Evolutionary conservation across 2,113 vertebrate species (phyloP).

Genomic region (Ranitomeya variabilis): DNA sequence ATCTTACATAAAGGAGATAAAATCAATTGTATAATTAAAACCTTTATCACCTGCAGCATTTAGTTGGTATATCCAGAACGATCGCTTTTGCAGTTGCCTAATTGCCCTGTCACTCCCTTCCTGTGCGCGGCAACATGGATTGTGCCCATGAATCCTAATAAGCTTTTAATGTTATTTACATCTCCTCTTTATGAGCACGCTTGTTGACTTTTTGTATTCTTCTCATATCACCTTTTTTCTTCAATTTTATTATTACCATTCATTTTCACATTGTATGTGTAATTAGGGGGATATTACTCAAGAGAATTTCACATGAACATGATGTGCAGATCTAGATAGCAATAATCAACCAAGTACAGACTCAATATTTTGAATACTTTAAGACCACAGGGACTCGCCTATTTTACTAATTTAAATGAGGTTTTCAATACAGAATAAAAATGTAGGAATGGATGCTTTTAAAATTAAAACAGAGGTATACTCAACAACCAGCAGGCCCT

Average conservation of each 20-base stretch:
- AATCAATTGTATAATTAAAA: conserved; percentile 58
- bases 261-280: background rate
- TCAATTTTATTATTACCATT: background rate
- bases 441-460: no score
- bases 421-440: no score
- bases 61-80: conserved; percentile 46
- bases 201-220: conserved; percentile 16
- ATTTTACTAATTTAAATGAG: no score
- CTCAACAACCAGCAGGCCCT: no score
- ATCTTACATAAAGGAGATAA: conserved; percentile 51
- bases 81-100: conserved; percentile 39
- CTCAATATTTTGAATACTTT: background rate
- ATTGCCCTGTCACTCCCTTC: conserved; percentile 49
- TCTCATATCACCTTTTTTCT: background rate
- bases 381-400: background rate
- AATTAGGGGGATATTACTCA: background rate
- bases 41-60: conserved; percentile 54
- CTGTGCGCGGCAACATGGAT: conserved; percentile 2
- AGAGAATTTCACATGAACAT: background rate
- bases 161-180: conserved; percentile 34
- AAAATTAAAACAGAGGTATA: no score
- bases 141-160: conserved; percentile 51
- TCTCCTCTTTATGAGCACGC: background rate
- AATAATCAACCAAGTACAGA: background rate
- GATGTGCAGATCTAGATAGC: background rate